A percentile compares a stretch with the other conserved stretches of the same genome.
These are phyloP conservation scores for Drosophila mayaguana DNA, from an alignment of 2,888 invertebrate species.

Conservation along the genomic window DNA sequence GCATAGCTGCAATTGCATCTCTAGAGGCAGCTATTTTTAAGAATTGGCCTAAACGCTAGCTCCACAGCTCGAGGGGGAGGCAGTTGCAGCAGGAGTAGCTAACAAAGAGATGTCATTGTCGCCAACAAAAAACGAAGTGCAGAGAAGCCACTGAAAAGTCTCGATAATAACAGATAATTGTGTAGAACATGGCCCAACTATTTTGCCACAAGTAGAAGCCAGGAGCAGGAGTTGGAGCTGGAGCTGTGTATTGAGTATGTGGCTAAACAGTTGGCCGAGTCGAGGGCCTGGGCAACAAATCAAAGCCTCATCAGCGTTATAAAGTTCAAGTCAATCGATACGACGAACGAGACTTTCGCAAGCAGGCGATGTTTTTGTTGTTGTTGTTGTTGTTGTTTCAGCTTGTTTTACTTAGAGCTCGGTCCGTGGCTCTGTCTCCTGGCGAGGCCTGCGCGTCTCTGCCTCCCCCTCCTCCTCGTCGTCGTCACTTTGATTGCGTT, in stretches of 20 bases:
- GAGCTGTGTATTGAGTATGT: conserved; percentile 11
- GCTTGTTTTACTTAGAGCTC: conserved; percentile 17
- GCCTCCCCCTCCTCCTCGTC: conserved; percentile 37
- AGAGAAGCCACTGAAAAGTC: conserved; percentile 55
- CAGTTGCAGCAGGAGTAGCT: conserved; percentile 10
- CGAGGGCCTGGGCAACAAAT: conserved; percentile 53
- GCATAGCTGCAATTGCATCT: conserved; percentile 45
- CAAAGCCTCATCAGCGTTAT: conserved; percentile 77
- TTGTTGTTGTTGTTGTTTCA: not conserved
- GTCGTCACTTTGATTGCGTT: conserved; percentile 82
- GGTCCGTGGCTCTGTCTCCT: conserved; percentile 11
- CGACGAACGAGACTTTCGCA: conserved; percentile 22
- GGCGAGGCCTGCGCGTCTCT: conserved; percentile 13
- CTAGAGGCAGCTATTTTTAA: conserved; percentile 75
- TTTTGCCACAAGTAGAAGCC: conserved; percentile 56
- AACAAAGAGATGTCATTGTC: conserved; percentile 74
- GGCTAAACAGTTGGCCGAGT: conserved; percentile 31
- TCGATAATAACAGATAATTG: conserved; percentile 84
- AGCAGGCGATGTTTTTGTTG: not conserved
- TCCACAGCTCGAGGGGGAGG: not conserved
- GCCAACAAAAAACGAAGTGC: conserved; percentile 27
- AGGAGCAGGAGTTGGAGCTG: not conserved
- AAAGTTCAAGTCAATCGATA: conserved; percentile 80
- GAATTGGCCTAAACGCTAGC: conserved; percentile 70
- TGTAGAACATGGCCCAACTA: conserved; percentile 83